Evolutionary conservation across 2,113 vertebrate genomes (phyloP).

Genomic region (Syrmaticus mikado): DNA sequence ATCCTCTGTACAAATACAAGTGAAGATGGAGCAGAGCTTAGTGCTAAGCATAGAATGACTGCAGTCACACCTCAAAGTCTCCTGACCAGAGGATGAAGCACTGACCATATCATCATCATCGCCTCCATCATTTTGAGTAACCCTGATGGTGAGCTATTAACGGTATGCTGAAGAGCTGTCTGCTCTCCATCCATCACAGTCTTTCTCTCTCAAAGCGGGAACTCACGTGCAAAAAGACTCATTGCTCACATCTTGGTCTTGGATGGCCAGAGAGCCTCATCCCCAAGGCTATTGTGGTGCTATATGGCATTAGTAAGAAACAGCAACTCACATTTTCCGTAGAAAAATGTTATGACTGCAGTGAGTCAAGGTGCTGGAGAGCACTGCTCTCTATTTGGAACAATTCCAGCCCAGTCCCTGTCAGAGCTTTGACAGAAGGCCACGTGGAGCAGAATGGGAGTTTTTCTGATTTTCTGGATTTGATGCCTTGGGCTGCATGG

Average conservation of each 20-base stretch:
- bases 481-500: neutral
- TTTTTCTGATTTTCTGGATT: neutral
- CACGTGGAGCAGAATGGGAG: neutral
- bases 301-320: neutral
- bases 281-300: neutral
- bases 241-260: neutral
- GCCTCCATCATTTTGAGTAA: neutral
- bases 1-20: neutral
- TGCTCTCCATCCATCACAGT: neutral
- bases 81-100: neutral
- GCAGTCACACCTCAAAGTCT: neutral
- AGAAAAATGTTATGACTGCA: neutral
- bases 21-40: neutral
- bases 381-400: neutral
- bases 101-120: neutral
- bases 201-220: rapidly evolving
- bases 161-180: neutral
- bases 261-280: neutral
- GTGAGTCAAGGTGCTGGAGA: rapidly evolving
- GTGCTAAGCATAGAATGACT: neutral
- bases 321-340: neutral
- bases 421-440: neutral
- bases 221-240: neutral
- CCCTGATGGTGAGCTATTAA: neutral
- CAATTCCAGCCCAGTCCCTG: neutral